These are phyloP conservation scores for Protonemura montana DNA, from an alignment of 2,888 invertebrate genomes.

Conservation along the genomic window DNA sequence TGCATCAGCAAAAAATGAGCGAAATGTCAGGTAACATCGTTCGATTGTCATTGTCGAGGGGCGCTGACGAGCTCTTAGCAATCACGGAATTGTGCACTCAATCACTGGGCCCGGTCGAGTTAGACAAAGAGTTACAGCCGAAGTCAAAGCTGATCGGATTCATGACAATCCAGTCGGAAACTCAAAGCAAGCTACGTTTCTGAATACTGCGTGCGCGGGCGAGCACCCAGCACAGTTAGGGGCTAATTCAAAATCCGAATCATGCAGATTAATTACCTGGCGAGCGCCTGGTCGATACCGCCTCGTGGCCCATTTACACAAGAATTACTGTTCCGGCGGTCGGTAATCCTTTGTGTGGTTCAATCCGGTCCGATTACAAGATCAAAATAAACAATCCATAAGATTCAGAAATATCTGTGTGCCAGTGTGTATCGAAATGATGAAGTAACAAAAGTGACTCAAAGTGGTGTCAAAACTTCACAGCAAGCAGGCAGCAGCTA, in stretches of 20 bases:
- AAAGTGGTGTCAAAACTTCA: not conserved
- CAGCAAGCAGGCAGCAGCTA: not conserved
- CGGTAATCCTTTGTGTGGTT: not conserved
- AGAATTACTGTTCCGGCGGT: not conserved
- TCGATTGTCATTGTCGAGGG: not conserved
- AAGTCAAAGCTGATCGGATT: not conserved
- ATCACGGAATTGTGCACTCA: not conserved
- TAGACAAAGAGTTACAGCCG: not conserved
- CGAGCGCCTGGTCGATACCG: not conserved
- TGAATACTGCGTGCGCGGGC: not conserved
- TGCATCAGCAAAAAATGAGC: not conserved
- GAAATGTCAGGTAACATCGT: not conserved
- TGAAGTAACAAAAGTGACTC: not conserved
- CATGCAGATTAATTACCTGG: conserved; percentile 1
- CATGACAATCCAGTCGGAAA: not conserved
- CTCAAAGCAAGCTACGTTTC: not conserved
- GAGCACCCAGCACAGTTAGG: not conserved
- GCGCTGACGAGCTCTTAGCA: not conserved
- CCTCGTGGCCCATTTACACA: not conserved
- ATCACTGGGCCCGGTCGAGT: not conserved
- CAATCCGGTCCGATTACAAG: not conserved
- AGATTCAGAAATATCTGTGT: not conserved
- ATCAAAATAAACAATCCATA: not conserved
- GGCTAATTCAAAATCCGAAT: not conserved
- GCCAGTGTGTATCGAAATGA: not conserved